Conservation (phyloP, 2,888 invertebrate genomes). For the Campoplex capitator region DNA sequence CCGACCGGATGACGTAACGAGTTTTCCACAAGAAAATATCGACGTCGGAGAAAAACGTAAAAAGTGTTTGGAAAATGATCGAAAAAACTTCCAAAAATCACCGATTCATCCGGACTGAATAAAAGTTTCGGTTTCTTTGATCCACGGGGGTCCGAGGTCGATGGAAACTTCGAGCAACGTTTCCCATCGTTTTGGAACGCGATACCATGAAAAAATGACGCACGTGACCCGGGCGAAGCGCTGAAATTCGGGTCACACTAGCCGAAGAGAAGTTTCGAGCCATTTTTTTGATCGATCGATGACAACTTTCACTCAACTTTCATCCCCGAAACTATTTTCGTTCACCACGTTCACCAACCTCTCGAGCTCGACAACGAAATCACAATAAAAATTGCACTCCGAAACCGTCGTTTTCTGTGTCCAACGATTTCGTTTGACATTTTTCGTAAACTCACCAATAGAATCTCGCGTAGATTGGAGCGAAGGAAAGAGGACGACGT, state of each 20-base stretch:
- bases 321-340: not conserved
- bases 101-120: not conserved
- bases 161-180: too few relatives aligned
- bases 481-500: conserved; percentile 38
- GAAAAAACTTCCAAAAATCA: too few relatives aligned
- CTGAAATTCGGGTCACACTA: too few relatives aligned
- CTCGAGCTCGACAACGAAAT: not conserved
- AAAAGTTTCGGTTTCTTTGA: not conserved
- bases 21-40: not conserved
- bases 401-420: not conserved
- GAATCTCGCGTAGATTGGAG: not conserved
- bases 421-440: not conserved
- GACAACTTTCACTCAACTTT: conserved; percentile 42
- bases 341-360: not conserved
- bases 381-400: not conserved
- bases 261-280: not conserved
- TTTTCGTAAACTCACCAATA: conserved; percentile 45
- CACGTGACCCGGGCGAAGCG: not conserved
- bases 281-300: not conserved
- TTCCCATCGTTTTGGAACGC: too few relatives aligned
- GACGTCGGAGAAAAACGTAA: not conserved
- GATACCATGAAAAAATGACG: too few relatives aligned
- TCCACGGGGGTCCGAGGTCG: too few relatives aligned
- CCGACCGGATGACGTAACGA: not conserved
- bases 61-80: too few relatives aligned